A percentile compares a stretch with the other conserved stretches of the same genome.
These are phyloP conservation scores for Aelia acuminata DNA, from an alignment of 2,888 invertebrate genomes.

Conservation along the genomic window DNA sequence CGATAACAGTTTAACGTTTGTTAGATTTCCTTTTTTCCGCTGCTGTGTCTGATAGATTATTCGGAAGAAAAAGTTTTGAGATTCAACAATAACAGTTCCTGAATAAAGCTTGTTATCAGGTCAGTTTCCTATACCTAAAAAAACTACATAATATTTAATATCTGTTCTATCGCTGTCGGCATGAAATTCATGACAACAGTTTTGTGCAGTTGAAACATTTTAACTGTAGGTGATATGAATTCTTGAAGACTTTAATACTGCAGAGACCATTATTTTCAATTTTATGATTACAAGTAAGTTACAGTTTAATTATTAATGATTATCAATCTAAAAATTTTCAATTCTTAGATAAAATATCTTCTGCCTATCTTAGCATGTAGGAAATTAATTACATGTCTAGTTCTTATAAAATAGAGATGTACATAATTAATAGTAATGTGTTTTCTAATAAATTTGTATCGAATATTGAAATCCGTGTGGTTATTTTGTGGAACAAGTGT, in stretches of 20 bases:
- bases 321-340: neutral
- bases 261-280: conserved; percentile 26
- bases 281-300: conserved; percentile 19
- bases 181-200: neutral
- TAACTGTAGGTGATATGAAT: conserved; percentile 30
- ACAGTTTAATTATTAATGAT: conserved; percentile 17
- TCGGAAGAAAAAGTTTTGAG: neutral
- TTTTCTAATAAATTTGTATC: neutral
- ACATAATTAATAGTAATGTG: neutral
- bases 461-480: neutral
- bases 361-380: neutral
- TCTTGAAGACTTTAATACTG: neutral
- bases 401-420: neutral
- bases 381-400: neutral
- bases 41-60: neutral
- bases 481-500: neutral
- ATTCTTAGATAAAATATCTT: neutral
- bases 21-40: neutral
- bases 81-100: neutral
- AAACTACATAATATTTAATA: neutral
- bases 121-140: neutral
- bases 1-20: neutral
- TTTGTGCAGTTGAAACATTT: neutral
- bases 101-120: neutral
- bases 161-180: neutral